A percentile compares a stretch with the other conserved stretches of the same genome.
phyloP scores from a whole-genome alignment of 2,888 invertebrate species.

The Sarcophaga rosellei region DNA sequence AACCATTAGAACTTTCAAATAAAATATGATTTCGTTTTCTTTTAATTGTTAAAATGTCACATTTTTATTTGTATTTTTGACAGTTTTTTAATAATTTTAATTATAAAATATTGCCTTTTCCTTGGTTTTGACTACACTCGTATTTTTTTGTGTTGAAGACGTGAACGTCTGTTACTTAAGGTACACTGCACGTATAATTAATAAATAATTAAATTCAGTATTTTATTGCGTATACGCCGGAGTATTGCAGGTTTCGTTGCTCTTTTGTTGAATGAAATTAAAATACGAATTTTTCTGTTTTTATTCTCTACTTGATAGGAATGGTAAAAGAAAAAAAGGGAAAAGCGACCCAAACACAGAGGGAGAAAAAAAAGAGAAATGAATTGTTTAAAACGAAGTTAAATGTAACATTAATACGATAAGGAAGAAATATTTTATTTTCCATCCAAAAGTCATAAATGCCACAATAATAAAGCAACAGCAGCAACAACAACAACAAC shows the following conservation, averaged over 20 bases:
- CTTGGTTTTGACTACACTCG: too few species aligned
- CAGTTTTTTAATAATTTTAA: too few species aligned
- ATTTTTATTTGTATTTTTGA: too few species aligned
- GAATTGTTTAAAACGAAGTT: conserved; percentile 15
- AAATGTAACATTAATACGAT: conserved; percentile 9
- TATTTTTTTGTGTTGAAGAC: too few species aligned
- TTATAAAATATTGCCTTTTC: too few species aligned
- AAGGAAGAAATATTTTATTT: conserved; percentile 19
- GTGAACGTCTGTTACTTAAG: background rate
- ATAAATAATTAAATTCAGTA: conserved; percentile 6
- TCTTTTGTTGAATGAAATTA: conserved; percentile 13
- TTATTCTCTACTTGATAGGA: background rate
- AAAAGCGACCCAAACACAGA: background rate
- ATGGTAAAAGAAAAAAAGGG: background rate
- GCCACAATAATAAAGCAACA: conserved; percentile 36
- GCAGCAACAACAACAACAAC: background rate
- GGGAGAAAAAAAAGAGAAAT: background rate
- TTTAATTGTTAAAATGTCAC: too few species aligned
- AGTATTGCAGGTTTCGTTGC: background rate
- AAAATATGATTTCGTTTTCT: too few species aligned
- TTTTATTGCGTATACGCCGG: conserved; percentile 13
- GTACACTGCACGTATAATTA: background rate
- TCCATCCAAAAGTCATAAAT: conserved; percentile 38
- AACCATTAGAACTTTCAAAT: too few species aligned
- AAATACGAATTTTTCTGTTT: background rate